phyloP scores from a whole-genome alignment of 2,797 vertebrate genomes.

The Anguilla anguilla region DNA sequence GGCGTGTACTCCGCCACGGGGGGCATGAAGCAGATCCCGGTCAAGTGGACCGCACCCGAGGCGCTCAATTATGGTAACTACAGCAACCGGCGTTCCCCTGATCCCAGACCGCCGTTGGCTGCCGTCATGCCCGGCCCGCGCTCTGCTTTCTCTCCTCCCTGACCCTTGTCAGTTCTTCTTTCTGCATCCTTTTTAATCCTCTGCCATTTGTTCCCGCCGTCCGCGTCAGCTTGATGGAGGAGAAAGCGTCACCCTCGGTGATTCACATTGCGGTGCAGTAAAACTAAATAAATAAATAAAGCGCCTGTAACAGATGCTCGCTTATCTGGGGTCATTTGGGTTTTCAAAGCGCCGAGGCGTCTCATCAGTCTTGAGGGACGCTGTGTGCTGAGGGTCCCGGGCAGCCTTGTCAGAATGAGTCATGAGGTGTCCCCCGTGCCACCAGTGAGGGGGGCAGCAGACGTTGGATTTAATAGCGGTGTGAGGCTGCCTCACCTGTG shows the following conservation, averaged over 20 bases:
- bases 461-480: background rate
- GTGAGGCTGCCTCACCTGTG: background rate
- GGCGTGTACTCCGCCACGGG: slow-evolving; percentile 88
- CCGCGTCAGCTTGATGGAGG: background rate
- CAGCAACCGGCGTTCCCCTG: background rate
- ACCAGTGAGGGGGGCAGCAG: background rate
- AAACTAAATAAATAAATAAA: slow-evolving; percentile 11
- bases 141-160: background rate
- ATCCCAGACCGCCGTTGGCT: slow-evolving; percentile 67
- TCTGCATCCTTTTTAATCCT: background rate
- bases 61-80: slow-evolving; percentile 89
- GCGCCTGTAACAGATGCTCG: background rate
- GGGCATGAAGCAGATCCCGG: slow-evolving; percentile 89
- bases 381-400: background rate
- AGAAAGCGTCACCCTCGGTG: background rate
- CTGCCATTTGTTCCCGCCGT: background rate
- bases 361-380: background rate
- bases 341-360: background rate
- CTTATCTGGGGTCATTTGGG: slow-evolving; percentile 15
- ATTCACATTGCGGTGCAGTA: background rate
- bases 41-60: slow-evolving; percentile 96
- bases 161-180: background rate
- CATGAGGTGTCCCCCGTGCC: background rate
- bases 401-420: background rate
- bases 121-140: slow-evolving; percentile 63